A percentile compares a stretch with the other conserved stretches of the same genome.
Conservation (phyloP, 2,797 vertebrate genomes). For the Karalla daura region DNA sequence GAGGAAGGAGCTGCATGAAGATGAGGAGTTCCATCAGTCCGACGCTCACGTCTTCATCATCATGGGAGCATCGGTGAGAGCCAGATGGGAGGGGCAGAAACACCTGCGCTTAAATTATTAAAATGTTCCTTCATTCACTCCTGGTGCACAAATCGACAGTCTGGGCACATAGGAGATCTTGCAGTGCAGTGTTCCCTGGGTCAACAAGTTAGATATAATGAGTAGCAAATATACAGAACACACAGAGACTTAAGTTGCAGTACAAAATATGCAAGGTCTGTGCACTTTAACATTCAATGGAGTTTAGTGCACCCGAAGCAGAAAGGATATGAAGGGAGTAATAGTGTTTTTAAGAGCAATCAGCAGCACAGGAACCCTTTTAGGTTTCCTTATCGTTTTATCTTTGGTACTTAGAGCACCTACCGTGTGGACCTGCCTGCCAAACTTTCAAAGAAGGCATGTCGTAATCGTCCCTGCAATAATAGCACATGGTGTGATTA, state of each 20-base stretch:
- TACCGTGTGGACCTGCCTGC: background rate
- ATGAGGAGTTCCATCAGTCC: conserved; percentile 85
- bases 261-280: no score
- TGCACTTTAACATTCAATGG: no score
- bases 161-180: no score
- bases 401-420: background rate
- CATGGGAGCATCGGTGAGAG: conserved; percentile 92
- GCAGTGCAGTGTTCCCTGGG: no score
- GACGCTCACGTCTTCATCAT: conserved; percentile 92
- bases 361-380: background rate
- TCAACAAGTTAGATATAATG: no score
- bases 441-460: conserved; percentile 12
- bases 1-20: conserved; percentile 88
- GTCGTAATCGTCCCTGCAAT: conserved; percentile 44
- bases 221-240: no score
- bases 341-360: background rate
- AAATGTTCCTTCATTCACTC: no score
- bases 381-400: background rate
- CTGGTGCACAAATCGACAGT: no score
- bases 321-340: no score
- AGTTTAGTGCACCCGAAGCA: no score
- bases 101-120: no score
- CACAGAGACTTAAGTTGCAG: no score
- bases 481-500: conserved; percentile 37
- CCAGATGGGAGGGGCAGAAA: conserved; percentile 51